Evolutionary conservation across 2,797 vertebrate genomes (phyloP), one percentile per base, ranked within the genome.

Genomic region (Chiloscyllium punctatum): DNA sequence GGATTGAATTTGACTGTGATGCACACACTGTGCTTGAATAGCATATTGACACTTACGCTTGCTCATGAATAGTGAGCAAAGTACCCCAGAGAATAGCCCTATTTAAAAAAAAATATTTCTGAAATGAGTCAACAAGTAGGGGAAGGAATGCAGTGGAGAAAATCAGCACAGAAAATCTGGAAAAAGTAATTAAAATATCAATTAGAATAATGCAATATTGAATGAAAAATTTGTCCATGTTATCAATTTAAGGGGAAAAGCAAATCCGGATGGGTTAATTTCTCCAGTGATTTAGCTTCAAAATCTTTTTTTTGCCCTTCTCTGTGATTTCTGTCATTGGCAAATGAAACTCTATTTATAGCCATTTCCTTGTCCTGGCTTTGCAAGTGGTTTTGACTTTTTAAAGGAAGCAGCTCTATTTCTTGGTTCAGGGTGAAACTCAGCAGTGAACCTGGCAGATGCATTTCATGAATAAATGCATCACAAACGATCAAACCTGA

Each of bases 401-500:
- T 92, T 92, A 30, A 27, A 42, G 18, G 18, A 37, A 68, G n/a
- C 18, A 92, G 18, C 87, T 69, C 57, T 91, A 7, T 91, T 91
- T 92, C 21, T 42, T 66, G 37, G 88, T 37, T 33, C 57, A 68
- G 88, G 33, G 57, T 92, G 90, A 69, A 92, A 92, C 62, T 69
- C n/a, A 69, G 90, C 90, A 92, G 90, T 69, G 42, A 92, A 69
- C 66, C 37, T 42, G 21, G 69, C 90, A 92, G n/a, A 92, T 69
- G 18, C 68, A 42, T 33, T 69, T 92, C 66, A 92, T 69, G 90
- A 92, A 92, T 92, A 92, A 69, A 66, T 37, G 69, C 42, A 42
- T 69, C 68, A 42, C 8, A 92, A 42, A 62, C 30, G 42, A 92
- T 9, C 37, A 25, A n/a, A 8, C 62, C 90, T 69, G 90, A 69